Evolutionary conservation across 1,140 invertebrate genomes (phyloP).

Genomic region (Drosophila tsacasi): DNA sequence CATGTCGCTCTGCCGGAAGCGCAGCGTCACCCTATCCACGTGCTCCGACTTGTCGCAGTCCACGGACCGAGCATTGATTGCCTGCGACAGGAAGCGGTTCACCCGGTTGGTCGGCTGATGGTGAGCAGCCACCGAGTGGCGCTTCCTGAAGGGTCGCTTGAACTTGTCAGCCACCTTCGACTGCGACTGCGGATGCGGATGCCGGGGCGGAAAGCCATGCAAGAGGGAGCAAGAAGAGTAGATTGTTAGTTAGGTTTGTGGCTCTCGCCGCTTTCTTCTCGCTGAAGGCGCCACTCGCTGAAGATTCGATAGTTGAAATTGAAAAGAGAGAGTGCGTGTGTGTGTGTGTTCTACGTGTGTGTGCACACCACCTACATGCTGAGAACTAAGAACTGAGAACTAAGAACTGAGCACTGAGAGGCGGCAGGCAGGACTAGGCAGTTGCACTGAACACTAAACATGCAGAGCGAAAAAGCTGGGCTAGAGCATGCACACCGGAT

Average conservation of each 20-base stretch:
- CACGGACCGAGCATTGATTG: conserved; percentile 95
- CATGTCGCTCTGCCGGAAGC: conserved; percentile 93
- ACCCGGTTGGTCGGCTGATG: conserved; percentile 94
- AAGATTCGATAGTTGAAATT: conserved; percentile 27
- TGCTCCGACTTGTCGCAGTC: conserved; percentile 95
- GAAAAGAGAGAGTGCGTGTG: neutral
- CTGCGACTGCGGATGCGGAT: conserved; percentile 85
- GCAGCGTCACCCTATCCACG: conserved; percentile 93
- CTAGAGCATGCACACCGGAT: conserved; percentile 20
- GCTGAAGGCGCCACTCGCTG: conserved; percentile 40
- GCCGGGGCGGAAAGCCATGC: conserved; percentile 22
- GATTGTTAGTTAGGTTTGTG: conserved; percentile 24
- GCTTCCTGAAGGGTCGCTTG: conserved; percentile 94
- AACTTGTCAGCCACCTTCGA: conserved; percentile 94
- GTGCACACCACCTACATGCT: conserved; percentile 13
- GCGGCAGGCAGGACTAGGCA: conserved; percentile 25
- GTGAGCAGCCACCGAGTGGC: conserved; percentile 92
- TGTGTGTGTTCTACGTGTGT: conserved; percentile 14
- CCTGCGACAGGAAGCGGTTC: conserved; percentile 95
- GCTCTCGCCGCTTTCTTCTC: neutral
- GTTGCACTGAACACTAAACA: conserved; percentile 8
- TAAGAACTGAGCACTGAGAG: conserved; percentile 6
- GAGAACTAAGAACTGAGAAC: neutral
- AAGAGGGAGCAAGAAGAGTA: conserved; percentile 35
- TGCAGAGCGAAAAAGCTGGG: neutral